Conservation (phyloP, 2,888 invertebrate genomes). For the Steinernema hermaphroditum region DNA sequence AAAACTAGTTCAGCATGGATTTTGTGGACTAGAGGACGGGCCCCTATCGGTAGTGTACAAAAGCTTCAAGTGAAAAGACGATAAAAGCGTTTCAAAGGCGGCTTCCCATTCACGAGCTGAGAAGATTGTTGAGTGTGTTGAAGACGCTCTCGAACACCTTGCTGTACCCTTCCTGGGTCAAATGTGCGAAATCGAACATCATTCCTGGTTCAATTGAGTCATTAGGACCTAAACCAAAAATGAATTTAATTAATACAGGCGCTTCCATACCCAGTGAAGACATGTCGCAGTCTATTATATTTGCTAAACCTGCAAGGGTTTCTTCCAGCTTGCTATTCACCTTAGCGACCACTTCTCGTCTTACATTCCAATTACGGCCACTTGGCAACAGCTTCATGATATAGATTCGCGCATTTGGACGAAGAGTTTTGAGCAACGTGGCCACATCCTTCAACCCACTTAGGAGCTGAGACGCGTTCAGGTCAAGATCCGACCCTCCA, state of each 20-base stretch:
- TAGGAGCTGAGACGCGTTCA: constrained; percentile 79
- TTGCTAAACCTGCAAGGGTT: constrained; percentile 71
- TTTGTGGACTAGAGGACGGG: constrained; percentile 4
- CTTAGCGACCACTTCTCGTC: constrained; percentile 78
- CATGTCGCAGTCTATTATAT: constrained; percentile 79
- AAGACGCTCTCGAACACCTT: constrained; percentile 26
- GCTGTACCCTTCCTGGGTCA: constrained; percentile 80
- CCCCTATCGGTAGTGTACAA: constrained; percentile 10
- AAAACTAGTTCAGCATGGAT: background rate
- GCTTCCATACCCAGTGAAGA: constrained; percentile 72
- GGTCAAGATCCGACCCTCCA: constrained; percentile 83
- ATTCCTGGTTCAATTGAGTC: constrained; percentile 83
- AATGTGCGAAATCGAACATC: constrained; percentile 87
- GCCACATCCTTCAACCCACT: constrained; percentile 82
- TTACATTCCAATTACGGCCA: constrained; percentile 81
- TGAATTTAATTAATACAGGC: constrained; percentile 10
- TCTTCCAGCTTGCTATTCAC: constrained; percentile 78
- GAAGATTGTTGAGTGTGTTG: constrained; percentile 26
- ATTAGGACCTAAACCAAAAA: constrained; percentile 71
- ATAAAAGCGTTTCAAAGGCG: background rate
- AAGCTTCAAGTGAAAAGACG: constrained; percentile 18
- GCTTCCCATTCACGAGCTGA: constrained; percentile 15
- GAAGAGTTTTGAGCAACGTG: constrained; percentile 76
- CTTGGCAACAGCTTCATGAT: constrained; percentile 83
- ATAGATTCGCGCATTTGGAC: constrained; percentile 80